Base-by-base conservation (phyloP, 92 coral and sea anemone genomes). In the Hydrozoanthus gracilis region DNA sequence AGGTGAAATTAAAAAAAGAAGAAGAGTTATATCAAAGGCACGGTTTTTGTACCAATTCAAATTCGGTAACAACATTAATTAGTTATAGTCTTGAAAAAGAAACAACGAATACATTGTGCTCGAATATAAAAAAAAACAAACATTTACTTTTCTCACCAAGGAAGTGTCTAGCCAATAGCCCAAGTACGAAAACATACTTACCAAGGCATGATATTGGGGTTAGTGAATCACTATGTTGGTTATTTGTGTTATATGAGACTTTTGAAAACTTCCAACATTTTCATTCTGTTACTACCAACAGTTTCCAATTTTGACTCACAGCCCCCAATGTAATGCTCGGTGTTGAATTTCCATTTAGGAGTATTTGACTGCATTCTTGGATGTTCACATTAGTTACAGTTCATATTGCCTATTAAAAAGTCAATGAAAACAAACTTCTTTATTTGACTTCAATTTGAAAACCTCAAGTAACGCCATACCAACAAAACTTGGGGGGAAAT, bases 281-380 rank as follows among this genome's bases (percentile, higher is more conserved):
- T 44, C 72, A 45, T 67, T 67, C 44, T 16, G 46, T 18, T 67
- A 18, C n/a, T 44, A 71, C 77, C 49, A 71, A n/a, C 17, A 48
- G 17, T 71, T 71, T 44, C 5, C n/a, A 71, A 60, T 60, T 60
- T 60, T 60, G 18, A 18, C 67, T 60, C 16, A 10, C 67, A 60
- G 6, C 67, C 67, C 67, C 35, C 72, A 67, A 0, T 45, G 17
- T 67, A 39, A 18, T 67, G 9, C 72, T 67, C 35, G 72, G 11
- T 67, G 44, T 67, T 67, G 46, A 67, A 67, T 67, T 67, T 67
- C 72, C 72, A 67, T 67, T 67, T 67, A 67, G 39, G 72, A 67
- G 35, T 67, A 67, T 7, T 67, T 67, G 44, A 18, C 17, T 67
- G 35, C 72, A 67, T 67, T 67, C 72, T 8, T 67, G 16, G 16